Percentiles rank a stretch among this genome's conserved stretches.
Conservation (phyloP, 1,140 invertebrate genomes). For the Temnothorax nylanderi region DNA sequence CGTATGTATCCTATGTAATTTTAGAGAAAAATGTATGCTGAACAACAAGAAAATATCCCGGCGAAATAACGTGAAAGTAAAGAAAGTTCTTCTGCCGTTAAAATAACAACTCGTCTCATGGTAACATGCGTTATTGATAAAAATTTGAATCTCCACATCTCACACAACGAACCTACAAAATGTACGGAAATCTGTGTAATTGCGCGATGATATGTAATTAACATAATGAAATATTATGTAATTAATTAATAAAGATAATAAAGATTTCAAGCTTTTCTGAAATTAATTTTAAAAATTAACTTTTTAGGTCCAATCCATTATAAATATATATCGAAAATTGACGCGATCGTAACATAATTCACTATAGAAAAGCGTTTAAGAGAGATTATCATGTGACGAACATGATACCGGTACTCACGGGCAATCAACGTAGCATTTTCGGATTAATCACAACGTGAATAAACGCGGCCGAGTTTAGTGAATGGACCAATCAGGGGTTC, state of each 20-base stretch:
- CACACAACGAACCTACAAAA: neutral
- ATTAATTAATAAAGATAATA: neutral
- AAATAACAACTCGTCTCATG: neutral
- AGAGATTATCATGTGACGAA: neutral
- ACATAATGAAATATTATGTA: neutral
- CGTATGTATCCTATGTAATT: neutral
- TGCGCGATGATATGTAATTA: neutral
- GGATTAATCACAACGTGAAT: constrained; percentile 70
- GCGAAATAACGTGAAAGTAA: constrained; percentile 7
- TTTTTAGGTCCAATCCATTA: neutral
- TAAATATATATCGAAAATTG: neutral
- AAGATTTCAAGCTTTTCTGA: neutral
- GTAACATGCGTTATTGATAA: neutral
- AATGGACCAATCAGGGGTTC: constrained; percentile 73
- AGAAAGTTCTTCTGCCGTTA: constrained; percentile 14
- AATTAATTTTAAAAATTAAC: constrained; percentile 22
- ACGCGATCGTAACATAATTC: neutral
- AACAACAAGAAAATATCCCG: constrained; percentile 17
- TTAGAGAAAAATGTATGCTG: constrained; percentile 23
- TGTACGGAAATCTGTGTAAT: neutral
- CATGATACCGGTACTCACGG: neutral
- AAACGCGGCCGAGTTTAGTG: constrained; percentile 57
- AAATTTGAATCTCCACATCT: neutral
- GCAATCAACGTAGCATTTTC: constrained; percentile 46
- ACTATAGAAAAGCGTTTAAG: neutral